Evolutionary conservation across 2,797 vertebrate genomes (phyloP), one percentile per base, ranked within the genome.

Genomic region (Silurus aristotelis): DNA sequence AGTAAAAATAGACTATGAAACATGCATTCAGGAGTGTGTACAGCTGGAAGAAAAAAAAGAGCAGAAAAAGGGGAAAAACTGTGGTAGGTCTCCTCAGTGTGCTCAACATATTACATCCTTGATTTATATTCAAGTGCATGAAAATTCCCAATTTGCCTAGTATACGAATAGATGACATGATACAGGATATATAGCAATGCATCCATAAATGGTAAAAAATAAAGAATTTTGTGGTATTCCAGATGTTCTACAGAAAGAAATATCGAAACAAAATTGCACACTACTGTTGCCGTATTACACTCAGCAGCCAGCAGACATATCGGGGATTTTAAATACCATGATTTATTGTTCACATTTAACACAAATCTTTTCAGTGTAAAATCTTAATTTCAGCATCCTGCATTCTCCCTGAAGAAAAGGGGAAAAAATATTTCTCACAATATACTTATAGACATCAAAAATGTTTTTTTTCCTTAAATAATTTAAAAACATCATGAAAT

Each of bases 31-130:
- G 64, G 63, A 76, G 80, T 22, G 55, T 75, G 76, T 67, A 56
- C 70, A 82, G 84, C 80, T 85, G 68, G 43, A 70, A 15, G 43
- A 60, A 38, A 38, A 27, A 83, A 61, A 73, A 60, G 80, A 81
- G 31, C 72, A 25, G 46, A 68, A 71, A 67, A 43, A 68, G 43
- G 67, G 48, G 48, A 87, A 72, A 27, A 83, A 75, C 55, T 67
- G 84, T 76, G 70, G 84, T 87, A 52, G 84, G 86, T 89, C 84
- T 80, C 13, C 78, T 75, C 67, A 79, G 63, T 56, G 70, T 78
- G 76, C 55, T 85, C 80, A 84, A 89, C 64, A 80, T 80, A 86
- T 58, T 86, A 70, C 73, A 61, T 56, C 20, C 60, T 48, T 83
- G 82, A 83, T 75, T 83, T 83, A 83, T 76, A 38, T 31, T 27